phyloP scores from a whole-genome alignment of 2,797 vertebrate species.

The Manis javanica region DNA sequence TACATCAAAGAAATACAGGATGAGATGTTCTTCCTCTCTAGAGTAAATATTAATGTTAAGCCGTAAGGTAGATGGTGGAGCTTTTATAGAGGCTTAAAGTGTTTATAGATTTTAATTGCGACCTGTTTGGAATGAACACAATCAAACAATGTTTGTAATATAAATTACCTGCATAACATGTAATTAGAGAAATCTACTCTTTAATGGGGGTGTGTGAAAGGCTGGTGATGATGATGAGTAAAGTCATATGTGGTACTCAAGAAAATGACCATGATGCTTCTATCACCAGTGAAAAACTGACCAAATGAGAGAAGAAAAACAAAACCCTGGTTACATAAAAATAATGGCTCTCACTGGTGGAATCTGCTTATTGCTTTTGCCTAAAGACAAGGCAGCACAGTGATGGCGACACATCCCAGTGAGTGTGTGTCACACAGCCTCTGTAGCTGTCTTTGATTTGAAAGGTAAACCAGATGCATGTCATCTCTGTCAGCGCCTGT shows the following conservation, averaged over 20 bases:
- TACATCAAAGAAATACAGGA: constrained; percentile 43
- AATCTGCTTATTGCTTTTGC: neutral
- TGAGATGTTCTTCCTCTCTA: constrained; percentile 46
- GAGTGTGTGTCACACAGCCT: neutral
- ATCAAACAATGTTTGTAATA: constrained; percentile 56
- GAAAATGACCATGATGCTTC: neutral
- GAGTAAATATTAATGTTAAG: constrained; percentile 63
- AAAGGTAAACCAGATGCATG: neutral
- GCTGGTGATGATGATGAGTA: neutral
- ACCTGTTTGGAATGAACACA: constrained; percentile 51
- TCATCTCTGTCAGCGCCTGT: neutral
- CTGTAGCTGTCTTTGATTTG: neutral
- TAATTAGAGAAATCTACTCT: constrained; percentile 63
- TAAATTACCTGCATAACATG: constrained; percentile 37
- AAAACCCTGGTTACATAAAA: neutral
- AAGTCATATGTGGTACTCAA: neutral
- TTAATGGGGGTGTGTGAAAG: neutral
- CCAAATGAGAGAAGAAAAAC: neutral
- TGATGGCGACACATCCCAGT: neutral
- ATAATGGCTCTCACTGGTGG: neutral
- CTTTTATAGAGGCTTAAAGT: constrained; percentile 59
- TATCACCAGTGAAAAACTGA: neutral
- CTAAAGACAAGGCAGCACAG: neutral
- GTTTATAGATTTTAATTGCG: constrained; percentile 66
- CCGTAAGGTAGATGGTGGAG: neutral